Conservation (phyloP, 2,797 vertebrate genomes). For the Toxotes lorentzi region DNA sequence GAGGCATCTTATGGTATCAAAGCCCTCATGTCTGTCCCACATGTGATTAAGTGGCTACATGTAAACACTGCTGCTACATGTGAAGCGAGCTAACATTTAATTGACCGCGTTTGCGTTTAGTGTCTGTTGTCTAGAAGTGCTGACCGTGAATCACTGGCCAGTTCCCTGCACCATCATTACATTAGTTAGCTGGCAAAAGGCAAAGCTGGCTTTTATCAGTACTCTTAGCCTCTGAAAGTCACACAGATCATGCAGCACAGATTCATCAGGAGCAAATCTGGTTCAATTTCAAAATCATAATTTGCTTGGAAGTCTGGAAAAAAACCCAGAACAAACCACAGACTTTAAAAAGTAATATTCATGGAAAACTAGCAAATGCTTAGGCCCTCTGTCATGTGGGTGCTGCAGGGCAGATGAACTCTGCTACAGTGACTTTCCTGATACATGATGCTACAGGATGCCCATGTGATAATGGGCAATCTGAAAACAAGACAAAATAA, state of each 20-base stretch:
- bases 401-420: slow-evolving; percentile 27
- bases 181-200: slow-evolving; percentile 21
- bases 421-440: slow-evolving; percentile 63
- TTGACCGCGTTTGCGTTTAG: slow-evolving; percentile 1
- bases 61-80: slow-evolving; percentile 71
- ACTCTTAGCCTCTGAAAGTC: slow-evolving; percentile 14
- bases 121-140: background rate
- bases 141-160: slow-evolving; percentile 17
- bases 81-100: slow-evolving; percentile 27
- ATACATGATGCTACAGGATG: slow-evolving; percentile 63
- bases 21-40: slow-evolving; percentile 66
- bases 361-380: slow-evolving; percentile 10
- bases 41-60: slow-evolving; percentile 60
- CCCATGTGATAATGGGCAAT: slow-evolving; percentile 22
- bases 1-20: slow-evolving; percentile 74
- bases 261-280: slow-evolving; percentile 1
- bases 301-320: background rate
- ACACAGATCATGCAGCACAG: slow-evolving; percentile 13
- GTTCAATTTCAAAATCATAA: slow-evolving; percentile 31
- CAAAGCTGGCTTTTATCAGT: slow-evolving; percentile 19
- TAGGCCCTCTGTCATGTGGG: background rate
- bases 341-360: background rate
- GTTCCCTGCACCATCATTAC: background rate
- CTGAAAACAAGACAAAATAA: background rate
- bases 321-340: background rate